Base-by-base conservation (phyloP, 2,888 invertebrate genomes). In the Tachina fera region DNA sequence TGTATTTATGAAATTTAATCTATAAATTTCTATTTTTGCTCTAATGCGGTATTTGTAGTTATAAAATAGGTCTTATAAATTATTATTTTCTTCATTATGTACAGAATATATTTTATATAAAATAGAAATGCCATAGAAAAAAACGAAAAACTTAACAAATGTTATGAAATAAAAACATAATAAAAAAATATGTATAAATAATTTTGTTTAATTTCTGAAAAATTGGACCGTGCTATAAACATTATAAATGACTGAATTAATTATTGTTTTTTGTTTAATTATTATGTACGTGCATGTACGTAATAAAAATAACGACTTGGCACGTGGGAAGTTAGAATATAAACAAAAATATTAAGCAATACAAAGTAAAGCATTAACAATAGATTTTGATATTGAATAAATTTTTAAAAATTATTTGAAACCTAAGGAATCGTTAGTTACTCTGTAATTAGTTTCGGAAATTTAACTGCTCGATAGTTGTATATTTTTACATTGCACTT, bases 81-180 rank as follows among this genome's bases (percentile, higher is more conserved):
- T 4, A 71, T n/a, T 56, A 31, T 61, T 60, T 63, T 63, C 16
- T 71, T 70, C 49, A 63, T 49, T 67, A 3, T 77, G 72, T 77
- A 72, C 51, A 78, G 51, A 60, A 67, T 41, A 51, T 56, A 31
- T 67, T 56, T 58, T 45, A 39, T 60, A 60, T 60, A 49, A 49
- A 49, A 13, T 47, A 56, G 71, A 65, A 78, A 72, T 74, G 83
- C 83, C 83, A 83, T 83, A 83, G 31, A 53, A 79, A 63, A 49
- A 72, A 65, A 47, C 39, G 14, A 58, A 58, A 43, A 14, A 70
- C 53, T 13, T 56, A 76, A 47, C 39, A 76, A 78, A 71, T 61
- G 49, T 60, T 49, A 58, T 53, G 39, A 49, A 61, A 70, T 61
- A 70, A 43, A 70, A 78, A 60, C 14, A 67, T 16, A 39, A 1